Conservation (phyloP, 2,113 vertebrate genomes). For the Toxostoma redivivum region DNA sequence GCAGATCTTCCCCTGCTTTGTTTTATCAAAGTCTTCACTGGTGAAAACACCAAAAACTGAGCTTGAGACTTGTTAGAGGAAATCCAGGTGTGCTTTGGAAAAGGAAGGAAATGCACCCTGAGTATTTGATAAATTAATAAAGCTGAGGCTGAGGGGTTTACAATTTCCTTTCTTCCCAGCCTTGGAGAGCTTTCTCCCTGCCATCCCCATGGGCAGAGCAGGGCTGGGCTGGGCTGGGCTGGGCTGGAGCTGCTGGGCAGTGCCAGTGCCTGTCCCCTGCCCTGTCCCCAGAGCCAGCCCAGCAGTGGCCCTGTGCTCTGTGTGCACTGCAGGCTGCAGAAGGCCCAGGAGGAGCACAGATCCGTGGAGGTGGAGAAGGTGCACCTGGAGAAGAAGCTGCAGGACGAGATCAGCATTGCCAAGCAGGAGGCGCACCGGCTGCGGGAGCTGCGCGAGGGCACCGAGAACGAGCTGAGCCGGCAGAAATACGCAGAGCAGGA, state of each 20-base stretch:
- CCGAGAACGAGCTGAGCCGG: conserved; percentile 91
- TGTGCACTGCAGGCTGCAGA: conserved; percentile 82
- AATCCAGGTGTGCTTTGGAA: neutral
- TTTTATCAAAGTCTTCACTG: neutral
- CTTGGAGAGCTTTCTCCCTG: fast-evolving
- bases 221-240: no score
- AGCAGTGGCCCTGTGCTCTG: neutral
- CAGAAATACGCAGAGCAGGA: conserved; percentile 97
- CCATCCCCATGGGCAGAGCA: fast-evolving
- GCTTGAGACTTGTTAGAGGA: neutral
- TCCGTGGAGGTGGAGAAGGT: conserved; percentile 97
- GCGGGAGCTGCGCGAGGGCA: conserved; percentile 91
- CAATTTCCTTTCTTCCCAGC: neutral
- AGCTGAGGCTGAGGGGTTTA: neutral
- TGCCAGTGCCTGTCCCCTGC: no score
- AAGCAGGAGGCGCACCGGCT: conserved; percentile 95
- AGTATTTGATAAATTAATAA: neutral
- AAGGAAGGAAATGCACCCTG: fast-evolving
- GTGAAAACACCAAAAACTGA: neutral
- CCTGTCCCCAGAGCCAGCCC: neutral
- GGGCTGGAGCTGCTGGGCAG: neutral
- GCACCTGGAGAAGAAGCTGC: conserved; percentile 93
- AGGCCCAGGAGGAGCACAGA: conserved; percentile 95
- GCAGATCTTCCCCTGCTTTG: no score
- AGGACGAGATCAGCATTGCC: conserved; percentile 92